Base-by-base conservation (phyloP, 2,797 vertebrate genomes). In the Kryptolebias ocellatus region DNA sequence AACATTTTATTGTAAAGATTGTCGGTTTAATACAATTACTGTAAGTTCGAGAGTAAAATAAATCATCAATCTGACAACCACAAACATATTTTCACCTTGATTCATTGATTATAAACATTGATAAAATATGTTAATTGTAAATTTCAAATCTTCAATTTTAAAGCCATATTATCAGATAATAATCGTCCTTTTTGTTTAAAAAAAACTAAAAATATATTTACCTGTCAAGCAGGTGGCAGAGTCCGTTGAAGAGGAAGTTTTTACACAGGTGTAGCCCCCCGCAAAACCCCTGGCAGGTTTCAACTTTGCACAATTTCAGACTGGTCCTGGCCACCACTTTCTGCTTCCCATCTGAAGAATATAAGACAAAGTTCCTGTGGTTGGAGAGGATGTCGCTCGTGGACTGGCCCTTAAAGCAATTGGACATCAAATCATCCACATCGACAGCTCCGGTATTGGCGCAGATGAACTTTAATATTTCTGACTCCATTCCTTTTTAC, bases 201-300 rank as follows among this genome's bases (percentile, higher is more conserved):
- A 24, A 24, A 24, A 24, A 24, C 20, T 24, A 24, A 1, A 24
- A 24, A 24, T 24, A 37, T 10, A 37, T 37, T 39, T 49, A 20
- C 75, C 0, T 0, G 0, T 50, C 68, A 76, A 92, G 9, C 34
- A 2, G 34, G 0, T 3, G 34, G 39, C 94, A 94, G 15, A 54
- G 54, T 4, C 89, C 93, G 1, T 1, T 39, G 52, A 86, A 42
- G 0, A 94, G 75, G 65, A 83, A 54, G 18, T 70, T 74, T 56
- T 87, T 93, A 4, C 94, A 94, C 24, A 94, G 55, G 59, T 95
- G 93, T 0, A 94, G 68, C 0, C 12, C 18, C 0, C 1, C 0
- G 49, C 93, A 95, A 0, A 24, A 0, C 0, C 85, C 85, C 0
- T 0, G 0, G 2, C 93, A 95, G 4, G 24, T 51, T 1, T 2